Evolutionary conservation across 1,140 invertebrate species (phyloP).

Genomic region (Telenomus remus): DNA sequence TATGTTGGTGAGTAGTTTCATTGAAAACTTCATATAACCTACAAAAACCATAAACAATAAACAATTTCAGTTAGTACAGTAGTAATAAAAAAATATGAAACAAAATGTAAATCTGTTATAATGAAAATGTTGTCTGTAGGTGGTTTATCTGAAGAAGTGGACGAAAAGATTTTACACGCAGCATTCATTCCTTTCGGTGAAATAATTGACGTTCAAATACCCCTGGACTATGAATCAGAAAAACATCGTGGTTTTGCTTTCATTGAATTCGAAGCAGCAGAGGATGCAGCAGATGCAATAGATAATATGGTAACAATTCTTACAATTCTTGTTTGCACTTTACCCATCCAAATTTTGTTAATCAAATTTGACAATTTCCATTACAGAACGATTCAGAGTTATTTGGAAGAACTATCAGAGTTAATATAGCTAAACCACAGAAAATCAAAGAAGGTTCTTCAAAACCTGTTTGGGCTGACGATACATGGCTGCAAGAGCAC

Average conservation of each 20-base stretch:
- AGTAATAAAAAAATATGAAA: not conserved
- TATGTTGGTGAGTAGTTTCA: constrained; percentile 78
- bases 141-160: constrained; percentile 97
- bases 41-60: constrained; percentile 5
- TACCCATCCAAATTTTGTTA: not conserved
- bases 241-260: constrained; percentile 99
- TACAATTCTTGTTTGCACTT: constrained; percentile 9
- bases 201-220: constrained; percentile 97
- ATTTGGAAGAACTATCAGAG: constrained; percentile 96
- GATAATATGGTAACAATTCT: constrained; percentile 94
- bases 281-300: constrained; percentile 97
- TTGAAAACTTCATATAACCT: constrained; percentile 12
- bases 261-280: constrained; percentile 95
- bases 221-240: constrained; percentile 97
- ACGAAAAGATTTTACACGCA: constrained; percentile 95
- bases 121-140: constrained; percentile 74
- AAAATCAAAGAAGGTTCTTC: constrained; percentile 96
- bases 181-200: constrained; percentile 99
- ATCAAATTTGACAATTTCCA: constrained; percentile 21
- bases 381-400: constrained; percentile 97
- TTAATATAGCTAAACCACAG: constrained; percentile 97
- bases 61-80: not conserved
- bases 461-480: constrained; percentile 97
- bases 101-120: not conserved
- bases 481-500: constrained; percentile 96